These are phyloP conservation scores for Gobiocypris rarus DNA, from an alignment of 2,113 vertebrate species.

Conservation along the genomic window DNA sequence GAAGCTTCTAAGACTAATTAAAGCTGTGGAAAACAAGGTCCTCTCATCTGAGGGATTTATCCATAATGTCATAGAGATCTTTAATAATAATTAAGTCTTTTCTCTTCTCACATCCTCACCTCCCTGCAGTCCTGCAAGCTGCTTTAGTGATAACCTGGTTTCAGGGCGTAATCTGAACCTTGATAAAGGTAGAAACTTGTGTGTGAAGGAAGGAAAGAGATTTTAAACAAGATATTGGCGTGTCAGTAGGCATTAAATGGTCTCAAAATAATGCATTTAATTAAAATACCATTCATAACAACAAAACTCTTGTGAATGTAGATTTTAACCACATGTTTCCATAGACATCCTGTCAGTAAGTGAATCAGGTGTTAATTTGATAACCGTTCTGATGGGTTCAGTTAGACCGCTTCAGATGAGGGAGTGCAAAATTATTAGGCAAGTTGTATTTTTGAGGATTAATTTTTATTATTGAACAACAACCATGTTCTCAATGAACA, in stretches of 20 bases:
- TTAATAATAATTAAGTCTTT: constrained; percentile 45
- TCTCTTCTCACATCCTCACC: neutral
- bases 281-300: neutral
- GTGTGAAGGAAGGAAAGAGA: neutral
- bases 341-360: neutral
- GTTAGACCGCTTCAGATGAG: neutral
- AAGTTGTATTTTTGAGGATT: too few relatives aligned
- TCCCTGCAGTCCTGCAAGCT: neutral
- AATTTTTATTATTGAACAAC: too few relatives aligned
- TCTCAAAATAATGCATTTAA: neutral
- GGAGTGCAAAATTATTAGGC: too few relatives aligned
- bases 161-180: constrained; percentile 7
- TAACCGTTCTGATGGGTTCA: neutral
- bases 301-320: neutral
- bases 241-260: neutral
- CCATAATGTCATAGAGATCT: constrained; percentile 51
- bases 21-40: constrained; percentile 52
- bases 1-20: constrained; percentile 67
- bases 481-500: too few relatives aligned
- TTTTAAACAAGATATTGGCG: neutral
- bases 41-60: constrained; percentile 55
- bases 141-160: constrained; percentile 18
- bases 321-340: neutral
- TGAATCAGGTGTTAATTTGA: neutral
- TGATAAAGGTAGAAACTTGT: neutral